Evolutionary conservation across 2,113 vertebrate species (phyloP).

Genomic region (Rafetus swinhoei): DNA sequence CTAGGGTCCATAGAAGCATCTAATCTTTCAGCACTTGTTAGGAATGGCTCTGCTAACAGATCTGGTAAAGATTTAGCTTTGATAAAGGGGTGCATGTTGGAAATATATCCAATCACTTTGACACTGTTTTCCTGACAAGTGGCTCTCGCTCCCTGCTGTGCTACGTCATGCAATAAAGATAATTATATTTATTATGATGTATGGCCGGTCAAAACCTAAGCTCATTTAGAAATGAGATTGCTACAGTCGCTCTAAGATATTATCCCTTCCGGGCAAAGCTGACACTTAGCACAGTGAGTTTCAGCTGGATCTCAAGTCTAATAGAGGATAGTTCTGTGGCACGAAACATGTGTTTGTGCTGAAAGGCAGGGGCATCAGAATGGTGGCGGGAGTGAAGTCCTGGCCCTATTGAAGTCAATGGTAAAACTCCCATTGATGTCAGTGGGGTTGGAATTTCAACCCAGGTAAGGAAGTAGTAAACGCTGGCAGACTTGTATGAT

Average conservation of each 20-base stretch:
- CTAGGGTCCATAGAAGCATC: neutral
- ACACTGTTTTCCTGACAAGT: constrained; percentile 63
- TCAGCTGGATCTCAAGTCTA: neutral
- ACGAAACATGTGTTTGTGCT: neutral
- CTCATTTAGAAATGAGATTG: neutral
- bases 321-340: fast-evolving
- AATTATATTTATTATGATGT: neutral
- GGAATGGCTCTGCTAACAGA: constrained; percentile 64
- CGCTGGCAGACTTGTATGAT: neutral
- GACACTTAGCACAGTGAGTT: neutral
- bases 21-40: constrained; percentile 30
- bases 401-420: neutral
- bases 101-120: constrained; percentile 46
- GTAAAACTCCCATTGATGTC: neutral
- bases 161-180: neutral
- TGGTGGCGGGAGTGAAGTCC: neutral
- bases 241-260: neutral
- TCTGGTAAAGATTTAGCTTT: constrained; percentile 52
- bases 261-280: neutral
- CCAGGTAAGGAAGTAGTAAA: fast-evolving
- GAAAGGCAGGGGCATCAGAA: neutral
- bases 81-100: constrained; percentile 43
- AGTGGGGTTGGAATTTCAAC: neutral
- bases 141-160: neutral
- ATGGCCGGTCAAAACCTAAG: neutral